Base-by-base conservation (phyloP, 2,888 invertebrate species). In the Agrochola litura region DNA sequence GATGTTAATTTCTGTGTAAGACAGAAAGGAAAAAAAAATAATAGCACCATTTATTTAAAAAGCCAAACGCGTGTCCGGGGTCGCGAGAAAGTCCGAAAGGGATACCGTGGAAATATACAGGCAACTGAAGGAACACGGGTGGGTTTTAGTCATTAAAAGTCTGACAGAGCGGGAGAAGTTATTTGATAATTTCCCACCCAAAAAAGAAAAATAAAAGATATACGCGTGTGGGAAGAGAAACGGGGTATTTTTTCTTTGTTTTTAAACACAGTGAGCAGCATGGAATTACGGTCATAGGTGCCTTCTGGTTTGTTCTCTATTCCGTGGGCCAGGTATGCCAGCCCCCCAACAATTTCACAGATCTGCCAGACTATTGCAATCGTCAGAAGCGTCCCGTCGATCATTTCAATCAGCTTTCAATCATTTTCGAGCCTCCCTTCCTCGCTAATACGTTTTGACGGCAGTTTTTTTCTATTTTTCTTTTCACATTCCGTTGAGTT, bases 371-470 rank as follows among this genome's bases (percentile, higher is more conserved):
- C 91, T 88, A 88, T 86, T 88, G 89, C 91, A 90, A 89, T 90
- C 90, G 86, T 76, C 68, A 76, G 81, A 71, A 83, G 79, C 86
- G 85, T 88, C 84, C 89, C 90, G 90, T 90, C 92, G 93, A 93
- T 94, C 91, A 94, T 90, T 91, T 89, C 94, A 94, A 94, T 94
- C 94, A 93, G 91, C 91, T 93, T 93, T 91, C 93, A 94, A 94
- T 94, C 93, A 94, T 90, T 93, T 92, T 90, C 92, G 89, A 90
- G 88, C 91, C 89, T 82, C 74, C 84, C 61, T 73, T 82, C 80
- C 83, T 80, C 75, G 73, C 81, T 89, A 89, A 87, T 86, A 84
- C 83, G 86, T 86, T 88, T 85, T 86, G 85, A 84, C 86, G 82
- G 79, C 76, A 66, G 12, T 84, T 89, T 30, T 88, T 85, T 82